Evolutionary conservation across 2,113 vertebrate species (phyloP).

Genomic region (Cranoglanis bouderius): DNA sequence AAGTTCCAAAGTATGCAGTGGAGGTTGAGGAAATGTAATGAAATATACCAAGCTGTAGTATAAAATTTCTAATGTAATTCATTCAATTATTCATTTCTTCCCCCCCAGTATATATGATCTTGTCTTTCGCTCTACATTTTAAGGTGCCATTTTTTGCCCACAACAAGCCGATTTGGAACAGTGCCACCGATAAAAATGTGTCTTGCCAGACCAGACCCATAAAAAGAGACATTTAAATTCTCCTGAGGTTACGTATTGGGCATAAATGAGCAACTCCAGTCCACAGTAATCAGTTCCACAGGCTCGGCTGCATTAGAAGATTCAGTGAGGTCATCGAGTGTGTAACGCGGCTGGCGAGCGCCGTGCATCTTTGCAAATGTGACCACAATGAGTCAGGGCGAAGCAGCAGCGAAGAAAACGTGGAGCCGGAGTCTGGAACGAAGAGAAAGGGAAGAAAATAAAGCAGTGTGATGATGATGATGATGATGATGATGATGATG

Average conservation of each 20-base stretch:
- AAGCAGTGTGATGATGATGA: slow-evolving; percentile 38
- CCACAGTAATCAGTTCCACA: slow-evolving; percentile 51
- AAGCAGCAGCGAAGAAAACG: slow-evolving; percentile 11
- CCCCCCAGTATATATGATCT: neutral
- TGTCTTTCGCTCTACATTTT: neutral
- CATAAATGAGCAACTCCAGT: slow-evolving; percentile 51
- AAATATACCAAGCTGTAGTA: neutral
- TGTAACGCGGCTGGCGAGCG: slow-evolving; percentile 28
- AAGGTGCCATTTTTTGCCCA: slow-evolving; percentile 27
- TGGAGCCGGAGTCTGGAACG: slow-evolving; percentile 2
- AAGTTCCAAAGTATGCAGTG: slow-evolving; percentile 52
- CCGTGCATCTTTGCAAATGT: slow-evolving; percentile 33
- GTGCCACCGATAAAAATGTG: slow-evolving; percentile 42
- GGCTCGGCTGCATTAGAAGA: slow-evolving; percentile 35
- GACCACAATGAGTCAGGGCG: slow-evolving; percentile 31
- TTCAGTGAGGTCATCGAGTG: slow-evolving; percentile 42
- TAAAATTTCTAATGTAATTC: neutral
- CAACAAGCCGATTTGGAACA: slow-evolving; percentile 48
- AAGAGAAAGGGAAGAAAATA: slow-evolving; percentile 3
- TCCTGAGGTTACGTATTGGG: slow-evolving; percentile 44
- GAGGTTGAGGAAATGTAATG: neutral
- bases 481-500: slow-evolving; percentile 42
- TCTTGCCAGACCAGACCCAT: slow-evolving; percentile 52
- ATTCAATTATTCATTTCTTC: neutral
- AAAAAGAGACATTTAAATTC: slow-evolving; percentile 49